A percentile compares a stretch with the other conserved stretches of the same genome.
Conservation (phyloP, 2,888 invertebrate species). For the Microctonus aethiopoides region DNA sequence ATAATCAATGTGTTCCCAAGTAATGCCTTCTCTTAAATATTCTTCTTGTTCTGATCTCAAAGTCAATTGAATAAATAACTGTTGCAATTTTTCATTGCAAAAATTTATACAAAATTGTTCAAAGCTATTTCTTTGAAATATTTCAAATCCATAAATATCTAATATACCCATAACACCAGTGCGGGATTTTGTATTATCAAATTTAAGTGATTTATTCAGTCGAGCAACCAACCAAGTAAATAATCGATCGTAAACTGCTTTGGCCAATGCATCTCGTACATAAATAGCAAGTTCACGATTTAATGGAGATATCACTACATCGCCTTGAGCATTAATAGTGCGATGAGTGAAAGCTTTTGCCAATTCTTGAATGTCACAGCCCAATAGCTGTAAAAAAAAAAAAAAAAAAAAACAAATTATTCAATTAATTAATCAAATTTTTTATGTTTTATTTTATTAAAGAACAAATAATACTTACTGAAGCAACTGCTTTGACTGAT, state of each 20-base stretch:
- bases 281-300: slow-evolving; percentile 85
- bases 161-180: slow-evolving; percentile 87
- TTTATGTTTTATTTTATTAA: not conserved
- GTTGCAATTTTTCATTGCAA: slow-evolving; percentile 95
- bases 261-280: slow-evolving; percentile 90
- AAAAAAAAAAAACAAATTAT: not conserved
- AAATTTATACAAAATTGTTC: slow-evolving; percentile 96
- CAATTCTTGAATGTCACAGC: slow-evolving; percentile 75
- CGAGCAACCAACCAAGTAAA: slow-evolving; percentile 91
- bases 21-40: slow-evolving; percentile 89
- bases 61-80: slow-evolving; percentile 91
- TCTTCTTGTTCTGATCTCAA: slow-evolving; percentile 93
- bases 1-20: slow-evolving; percentile 89
- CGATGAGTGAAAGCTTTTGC: slow-evolving; percentile 82
- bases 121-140: slow-evolving; percentile 89
- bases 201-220: slow-evolving; percentile 80
- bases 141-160: slow-evolving; percentile 95
- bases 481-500: slow-evolving; percentile 74
- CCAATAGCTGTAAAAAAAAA: slow-evolving; percentile 74
- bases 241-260: slow-evolving; percentile 89
- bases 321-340: slow-evolving; percentile 87
- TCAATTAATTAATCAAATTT: slow-evolving; percentile 2
- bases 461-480: slow-evolving; percentile 69
- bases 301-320: slow-evolving; percentile 84
- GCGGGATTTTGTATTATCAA: slow-evolving; percentile 68